These are phyloP conservation scores for Oxyruncus cristatus DNA, from an alignment of 2,113 vertebrate genomes.

Conservation along the genomic window DNA sequence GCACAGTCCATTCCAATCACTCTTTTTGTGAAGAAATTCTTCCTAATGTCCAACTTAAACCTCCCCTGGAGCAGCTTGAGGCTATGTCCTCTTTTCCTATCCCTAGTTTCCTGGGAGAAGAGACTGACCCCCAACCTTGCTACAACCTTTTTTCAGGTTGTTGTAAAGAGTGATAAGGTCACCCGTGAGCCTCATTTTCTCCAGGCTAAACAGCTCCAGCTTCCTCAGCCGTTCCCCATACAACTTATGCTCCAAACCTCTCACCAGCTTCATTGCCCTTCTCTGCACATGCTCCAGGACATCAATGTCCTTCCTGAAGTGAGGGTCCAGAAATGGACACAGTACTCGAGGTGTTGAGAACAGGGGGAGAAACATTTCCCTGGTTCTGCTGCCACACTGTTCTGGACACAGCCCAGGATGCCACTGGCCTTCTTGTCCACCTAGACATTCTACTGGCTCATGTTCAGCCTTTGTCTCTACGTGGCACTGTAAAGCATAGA, in stretches of 20 bases:
- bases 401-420: background rate
- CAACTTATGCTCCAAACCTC: background rate
- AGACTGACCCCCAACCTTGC: rapidly evolving
- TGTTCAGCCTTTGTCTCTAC: background rate
- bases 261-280: background rate
- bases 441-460: background rate
- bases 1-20: background rate
- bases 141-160: rapidly evolving
- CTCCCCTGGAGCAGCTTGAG: too few species aligned
- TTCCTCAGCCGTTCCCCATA: background rate
- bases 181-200: too few species aligned
- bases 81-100: background rate
- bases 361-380: background rate
- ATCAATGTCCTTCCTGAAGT: background rate
- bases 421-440: background rate
- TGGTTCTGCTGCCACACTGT: background rate
- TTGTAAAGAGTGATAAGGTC: background rate
- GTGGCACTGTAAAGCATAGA: background rate
- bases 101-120: background rate
- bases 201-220: background rate
- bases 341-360: background rate
- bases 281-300: background rate
- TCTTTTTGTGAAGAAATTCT: background rate
- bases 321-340: background rate
- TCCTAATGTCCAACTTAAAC: background rate